Base-by-base conservation (phyloP, 2,888 invertebrate genomes). In the Vesta saturnalis region DNA sequence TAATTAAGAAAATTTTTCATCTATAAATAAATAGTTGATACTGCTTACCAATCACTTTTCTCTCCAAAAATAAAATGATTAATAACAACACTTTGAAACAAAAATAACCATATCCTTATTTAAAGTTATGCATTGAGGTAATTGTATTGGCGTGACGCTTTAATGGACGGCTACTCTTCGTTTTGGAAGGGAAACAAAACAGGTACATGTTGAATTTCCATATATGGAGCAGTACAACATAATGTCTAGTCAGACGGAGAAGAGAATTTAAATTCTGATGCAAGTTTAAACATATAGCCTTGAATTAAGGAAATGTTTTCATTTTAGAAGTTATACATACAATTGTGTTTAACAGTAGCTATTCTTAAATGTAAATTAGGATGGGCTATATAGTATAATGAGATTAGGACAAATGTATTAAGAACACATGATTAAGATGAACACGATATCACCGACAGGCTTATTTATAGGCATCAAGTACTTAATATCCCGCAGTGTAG, bases 141-240 rank as follows among this genome's bases (percentile, higher is more conserved):
- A 56, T 55, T 64, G 59, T 64, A 64, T 52, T 21, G 52, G 64
- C 8, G 16, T 64, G 67, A 62, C 60, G 67, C 49, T 63, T 64
- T 61, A 67, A 61, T 39, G 8, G 59, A 67, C 46, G 54, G 49
- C 54, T 56, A 23, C 55, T 55, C 16, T 64, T 52, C 64, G 59
- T 60, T 65, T 65, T 65, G 59, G 59, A 23, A 54, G 59, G 64
- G 64, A 65, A 65, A 65, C 64, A 59, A 43, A 65, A 65, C 64
- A 54, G 64, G 64, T 58, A 57, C 52, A 52, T 21, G 49, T 64
- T 64, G 18, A 58, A 22, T 35, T 39, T 15, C 64, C 64, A 21
- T 65, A 59, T 64, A 59, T 21, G 64, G 64, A 14, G 39, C 8
- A 39, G 12, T 39, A 39, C 39, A 39, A 6, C 8, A 39, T n/a